Percentiles rank a stretch among this genome's conserved stretches.
These are phyloP conservation scores for Carassius gibelio DNA, from an alignment of 2,113 vertebrate genomes.

Conservation along the genomic window DNA sequence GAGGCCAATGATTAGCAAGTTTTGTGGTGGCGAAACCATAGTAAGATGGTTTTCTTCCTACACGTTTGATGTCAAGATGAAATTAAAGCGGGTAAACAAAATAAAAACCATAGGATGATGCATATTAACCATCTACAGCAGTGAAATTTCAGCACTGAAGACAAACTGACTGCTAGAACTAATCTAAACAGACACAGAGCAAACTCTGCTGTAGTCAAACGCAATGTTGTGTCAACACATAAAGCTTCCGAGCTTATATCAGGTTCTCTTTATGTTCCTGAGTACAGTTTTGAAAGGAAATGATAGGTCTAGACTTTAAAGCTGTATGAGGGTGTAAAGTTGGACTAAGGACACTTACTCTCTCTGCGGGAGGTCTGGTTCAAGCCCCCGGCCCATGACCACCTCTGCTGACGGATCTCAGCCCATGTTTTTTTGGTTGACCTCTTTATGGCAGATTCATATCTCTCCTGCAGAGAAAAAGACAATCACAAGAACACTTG, in stretches of 20 bases:
- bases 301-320: background rate
- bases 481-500: conserved; percentile 52
- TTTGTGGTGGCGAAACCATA: conserved; percentile 1
- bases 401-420: conserved; percentile 95
- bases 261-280: background rate
- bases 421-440: conserved; percentile 96
- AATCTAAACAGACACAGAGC: background rate
- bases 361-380: conserved; percentile 91
- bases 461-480: conserved; percentile 80
- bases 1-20: conserved; percentile 17
- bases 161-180: background rate
- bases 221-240: background rate
- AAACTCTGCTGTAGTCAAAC: conserved; percentile 63
- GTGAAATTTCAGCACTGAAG: background rate
- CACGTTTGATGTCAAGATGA: background rate
- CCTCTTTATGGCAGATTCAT: conserved; percentile 91
- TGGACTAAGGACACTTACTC: conserved; percentile 76
- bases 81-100: background rate
- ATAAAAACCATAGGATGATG: background rate
- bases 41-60: background rate
- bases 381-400: conserved; percentile 95
- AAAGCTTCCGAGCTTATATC: background rate
- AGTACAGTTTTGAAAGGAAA: background rate
- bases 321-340: background rate
- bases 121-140: background rate